Percentiles rank a stretch among this genome's conserved stretches.
Evolutionary conservation across 2,888 invertebrate species (phyloP).

Genomic region (Tillus elongatus): DNA sequence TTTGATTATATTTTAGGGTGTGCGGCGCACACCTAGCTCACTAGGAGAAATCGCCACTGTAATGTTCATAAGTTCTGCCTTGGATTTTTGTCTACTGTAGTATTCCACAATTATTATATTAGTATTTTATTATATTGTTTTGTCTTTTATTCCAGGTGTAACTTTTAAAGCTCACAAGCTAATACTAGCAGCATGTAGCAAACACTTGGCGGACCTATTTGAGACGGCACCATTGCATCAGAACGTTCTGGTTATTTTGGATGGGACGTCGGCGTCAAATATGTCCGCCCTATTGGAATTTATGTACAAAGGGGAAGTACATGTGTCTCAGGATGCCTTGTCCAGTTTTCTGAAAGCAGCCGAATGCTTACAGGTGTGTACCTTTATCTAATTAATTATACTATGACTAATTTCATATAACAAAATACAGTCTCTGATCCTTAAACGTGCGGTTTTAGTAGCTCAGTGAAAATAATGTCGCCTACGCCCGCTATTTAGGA

Average conservation of each 20-base stretch:
- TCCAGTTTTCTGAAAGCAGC: conserved; percentile 87
- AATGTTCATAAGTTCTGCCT: no score
- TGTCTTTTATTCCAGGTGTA: conserved; percentile 56
- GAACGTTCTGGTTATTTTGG: conserved; percentile 78
- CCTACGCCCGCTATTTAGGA: no score
- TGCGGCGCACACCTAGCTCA: no score
- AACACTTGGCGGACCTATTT: conserved; percentile 85
- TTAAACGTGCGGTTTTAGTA: no score
- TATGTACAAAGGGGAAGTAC: conserved; percentile 92
- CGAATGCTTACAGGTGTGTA: conserved; percentile 70
- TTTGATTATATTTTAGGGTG: no score
- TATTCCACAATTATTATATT: no score
- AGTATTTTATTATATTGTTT: no score
- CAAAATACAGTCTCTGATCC: no score
- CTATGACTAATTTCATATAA: no score
- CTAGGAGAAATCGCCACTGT: no score
- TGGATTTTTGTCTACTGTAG: no score
- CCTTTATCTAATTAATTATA: background rate
- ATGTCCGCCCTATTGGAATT: conserved; percentile 86
- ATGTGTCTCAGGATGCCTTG: conserved; percentile 84
- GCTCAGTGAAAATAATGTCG: no score
- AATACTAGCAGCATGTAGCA: conserved; percentile 87
- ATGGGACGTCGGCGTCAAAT: conserved; percentile 81
- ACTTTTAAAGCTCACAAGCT: conserved; percentile 87
- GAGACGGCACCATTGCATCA: conserved; percentile 75